These are phyloP conservation scores for Silvanus unidentatus DNA, from an alignment of 2,888 invertebrate genomes.

Conservation along the genomic window DNA sequence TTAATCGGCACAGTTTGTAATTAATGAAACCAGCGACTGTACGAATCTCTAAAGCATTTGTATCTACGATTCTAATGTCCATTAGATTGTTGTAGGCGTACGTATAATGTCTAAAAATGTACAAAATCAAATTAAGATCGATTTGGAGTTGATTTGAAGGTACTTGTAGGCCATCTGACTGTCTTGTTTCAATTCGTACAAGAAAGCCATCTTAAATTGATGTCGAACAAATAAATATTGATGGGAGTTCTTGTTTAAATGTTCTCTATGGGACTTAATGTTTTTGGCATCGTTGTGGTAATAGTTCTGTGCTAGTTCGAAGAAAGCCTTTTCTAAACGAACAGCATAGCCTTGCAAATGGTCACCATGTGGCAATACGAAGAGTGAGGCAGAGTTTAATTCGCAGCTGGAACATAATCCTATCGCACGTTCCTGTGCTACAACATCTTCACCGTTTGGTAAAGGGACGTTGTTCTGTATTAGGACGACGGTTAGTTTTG, in stretches of 20 bases:
- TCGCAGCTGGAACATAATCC: constrained; percentile 88
- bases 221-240: constrained; percentile 90
- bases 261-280: constrained; percentile 83
- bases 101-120: constrained; percentile 61
- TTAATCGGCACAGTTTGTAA: constrained; percentile 88
- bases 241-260: constrained; percentile 85
- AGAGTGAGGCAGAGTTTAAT: constrained; percentile 85
- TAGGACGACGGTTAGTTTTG: constrained; percentile 80
- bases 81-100: constrained; percentile 87
- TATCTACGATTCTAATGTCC: constrained; percentile 83
- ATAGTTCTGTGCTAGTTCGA: constrained; percentile 87
- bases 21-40: constrained; percentile 92
- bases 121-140: not conserved
- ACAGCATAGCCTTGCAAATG: constrained; percentile 68
- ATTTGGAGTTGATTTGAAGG: constrained; percentile 25
- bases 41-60: constrained; percentile 88
- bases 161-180: constrained; percentile 77
- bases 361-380: constrained; percentile 81
- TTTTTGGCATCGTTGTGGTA: constrained; percentile 85
- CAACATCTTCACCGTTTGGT: constrained; percentile 73
- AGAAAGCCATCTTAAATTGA: constrained; percentile 94
- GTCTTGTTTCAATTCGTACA: constrained; percentile 91
- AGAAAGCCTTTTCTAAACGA: constrained; percentile 87
- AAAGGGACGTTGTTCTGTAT: constrained; percentile 77
- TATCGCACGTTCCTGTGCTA: constrained; percentile 86